These are phyloP conservation scores for Ctenopoma multispine DNA, from an alignment of 2,797 vertebrate genomes.

Conservation along the genomic window DNA sequence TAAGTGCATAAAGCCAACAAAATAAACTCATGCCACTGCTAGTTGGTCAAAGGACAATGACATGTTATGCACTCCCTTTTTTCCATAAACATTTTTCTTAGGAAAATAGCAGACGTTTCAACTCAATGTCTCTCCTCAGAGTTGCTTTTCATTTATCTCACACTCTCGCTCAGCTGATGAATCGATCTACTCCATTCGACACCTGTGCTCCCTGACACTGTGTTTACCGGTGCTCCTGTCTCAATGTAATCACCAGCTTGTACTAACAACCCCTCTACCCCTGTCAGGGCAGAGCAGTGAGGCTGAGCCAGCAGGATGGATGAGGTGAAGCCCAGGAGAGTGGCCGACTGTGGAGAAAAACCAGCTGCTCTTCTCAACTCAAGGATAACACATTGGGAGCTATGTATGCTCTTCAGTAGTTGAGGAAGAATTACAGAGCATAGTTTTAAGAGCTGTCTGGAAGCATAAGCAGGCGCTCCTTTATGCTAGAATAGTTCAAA, in stretches of 20 bases:
- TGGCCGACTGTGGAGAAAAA: conserved; percentile 59
- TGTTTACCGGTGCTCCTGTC: conserved; percentile 72
- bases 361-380: conserved; percentile 71
- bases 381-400: conserved; percentile 6
- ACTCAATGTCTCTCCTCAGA: conserved; percentile 1
- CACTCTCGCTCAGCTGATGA: conserved; percentile 56
- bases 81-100: conserved; percentile 67
- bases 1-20: conserved; percentile 21
- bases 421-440: conserved; percentile 20
- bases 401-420: background rate
- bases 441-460: conserved; percentile 13
- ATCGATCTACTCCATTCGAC: conserved; percentile 65
- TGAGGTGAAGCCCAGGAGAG: conserved; percentile 65
- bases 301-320: conserved; percentile 65
- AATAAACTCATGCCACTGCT: conserved; percentile 22
- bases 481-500: background rate
- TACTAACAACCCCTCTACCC: conserved; percentile 59
- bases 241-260: conserved; percentile 70
- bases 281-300: conserved; percentile 46
- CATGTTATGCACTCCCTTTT: conserved; percentile 19
- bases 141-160: conserved; percentile 46
- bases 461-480: background rate
- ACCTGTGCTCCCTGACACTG: conserved; percentile 68
- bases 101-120: conserved; percentile 40
- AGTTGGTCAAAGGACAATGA: conserved; percentile 26